A percentile compares a stretch with the other conserved stretches of the same genome.
These are phyloP conservation scores for Synanthedon myopaeformis DNA, from an alignment of 2,888 invertebrate species.

Conservation along the genomic window DNA sequence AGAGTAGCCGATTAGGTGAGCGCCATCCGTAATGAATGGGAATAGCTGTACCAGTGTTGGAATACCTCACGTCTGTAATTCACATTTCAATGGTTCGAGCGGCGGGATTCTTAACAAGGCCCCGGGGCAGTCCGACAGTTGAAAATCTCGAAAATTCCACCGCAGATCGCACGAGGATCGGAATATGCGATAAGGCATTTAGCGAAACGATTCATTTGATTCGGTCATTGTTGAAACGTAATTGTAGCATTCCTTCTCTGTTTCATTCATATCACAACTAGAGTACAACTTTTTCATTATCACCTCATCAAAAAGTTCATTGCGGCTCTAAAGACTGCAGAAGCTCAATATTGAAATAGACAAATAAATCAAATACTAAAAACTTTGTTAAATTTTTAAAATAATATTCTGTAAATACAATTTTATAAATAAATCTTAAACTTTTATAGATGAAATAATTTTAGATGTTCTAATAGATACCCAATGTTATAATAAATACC, in stretches of 20 bases:
- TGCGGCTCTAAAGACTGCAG: too few relatives aligned
- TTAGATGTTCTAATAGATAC: too few relatives aligned
- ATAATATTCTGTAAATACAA: too few relatives aligned
- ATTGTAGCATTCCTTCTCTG: conserved; percentile 20
- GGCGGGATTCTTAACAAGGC: conserved; percentile 56
- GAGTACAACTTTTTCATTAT: too few relatives aligned
- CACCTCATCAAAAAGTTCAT: too few relatives aligned
- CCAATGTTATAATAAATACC: too few relatives aligned
- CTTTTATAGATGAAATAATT: too few relatives aligned
- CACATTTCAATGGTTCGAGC: neutral
- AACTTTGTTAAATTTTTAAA: too few relatives aligned
- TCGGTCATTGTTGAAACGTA: conserved; percentile 1
- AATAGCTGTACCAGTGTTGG: neutral
- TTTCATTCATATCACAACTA: too few relatives aligned
- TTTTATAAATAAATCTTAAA: too few relatives aligned
- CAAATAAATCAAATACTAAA: too few relatives aligned
- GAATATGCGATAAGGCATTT: conserved; percentile 62
- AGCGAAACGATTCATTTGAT: conserved; percentile 22
- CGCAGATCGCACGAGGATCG: conserved; percentile 52
- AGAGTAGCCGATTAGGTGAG: neutral
- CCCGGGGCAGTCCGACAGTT: conserved; percentile 33
- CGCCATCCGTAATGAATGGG: neutral
- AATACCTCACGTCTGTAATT: neutral
- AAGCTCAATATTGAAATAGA: too few relatives aligned
- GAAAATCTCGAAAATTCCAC: conserved; percentile 65